Conservation (phyloP, 2,888 invertebrate genomes). For the Acronicta leporina region DNA sequence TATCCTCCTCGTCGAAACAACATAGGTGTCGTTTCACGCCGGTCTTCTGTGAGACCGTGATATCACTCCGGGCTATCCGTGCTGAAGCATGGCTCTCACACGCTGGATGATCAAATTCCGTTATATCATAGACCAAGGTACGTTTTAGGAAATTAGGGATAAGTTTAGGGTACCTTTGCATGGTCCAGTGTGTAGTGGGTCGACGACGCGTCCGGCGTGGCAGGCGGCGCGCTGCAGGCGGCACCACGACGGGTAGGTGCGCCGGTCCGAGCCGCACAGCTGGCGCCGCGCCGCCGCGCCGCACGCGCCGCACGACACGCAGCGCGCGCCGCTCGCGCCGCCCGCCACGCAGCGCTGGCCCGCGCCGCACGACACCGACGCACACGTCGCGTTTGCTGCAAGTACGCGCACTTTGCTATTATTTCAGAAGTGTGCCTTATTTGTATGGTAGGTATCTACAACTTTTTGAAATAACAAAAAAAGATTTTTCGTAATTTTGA, state of each 20-base stretch:
- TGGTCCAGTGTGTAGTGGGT: constrained; percentile 92
- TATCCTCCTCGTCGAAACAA: too few species aligned
- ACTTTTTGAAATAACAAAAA: too few species aligned
- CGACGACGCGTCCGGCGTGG: constrained; percentile 92
- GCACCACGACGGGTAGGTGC: constrained; percentile 94
- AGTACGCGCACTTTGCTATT: neutral
- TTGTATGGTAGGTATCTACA: too few species aligned
- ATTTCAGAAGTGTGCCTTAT: neutral
- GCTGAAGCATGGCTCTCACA: too few species aligned
- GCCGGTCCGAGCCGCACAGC: constrained; percentile 93
- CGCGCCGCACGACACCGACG: constrained; percentile 74
- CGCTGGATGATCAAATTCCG: too few species aligned
- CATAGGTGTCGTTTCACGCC: too few species aligned
- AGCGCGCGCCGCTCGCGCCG: constrained; percentile 80
- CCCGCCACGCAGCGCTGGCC: constrained; percentile 81
- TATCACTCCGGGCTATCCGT: too few species aligned
- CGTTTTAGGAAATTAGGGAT: neutral
- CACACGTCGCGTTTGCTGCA: constrained; percentile 83
- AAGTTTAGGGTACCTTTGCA: constrained; percentile 82
- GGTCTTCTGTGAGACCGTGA: too few species aligned
- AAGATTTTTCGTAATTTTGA: too few species aligned
- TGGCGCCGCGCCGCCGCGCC: constrained; percentile 78
- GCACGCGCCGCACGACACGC: constrained; percentile 74
- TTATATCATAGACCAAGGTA: too few species aligned
- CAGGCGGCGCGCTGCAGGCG: constrained; percentile 94